These are phyloP conservation scores for Edolisoma coerulescens DNA, from an alignment of 2,113 vertebrate genomes.

Conservation along the genomic window DNA sequence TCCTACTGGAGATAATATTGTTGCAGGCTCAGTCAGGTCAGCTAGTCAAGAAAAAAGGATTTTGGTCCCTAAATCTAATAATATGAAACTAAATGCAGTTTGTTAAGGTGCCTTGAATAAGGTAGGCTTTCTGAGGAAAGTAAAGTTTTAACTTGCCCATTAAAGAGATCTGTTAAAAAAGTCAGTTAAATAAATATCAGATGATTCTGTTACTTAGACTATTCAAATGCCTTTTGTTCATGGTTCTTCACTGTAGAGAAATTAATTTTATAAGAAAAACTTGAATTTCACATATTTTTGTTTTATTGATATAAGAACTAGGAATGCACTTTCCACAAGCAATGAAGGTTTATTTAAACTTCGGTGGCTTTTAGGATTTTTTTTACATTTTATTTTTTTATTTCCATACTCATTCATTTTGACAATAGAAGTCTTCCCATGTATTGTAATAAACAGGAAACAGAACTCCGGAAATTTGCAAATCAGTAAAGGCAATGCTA, in stretches of 20 bases:
- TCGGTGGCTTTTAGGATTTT: rapidly evolving
- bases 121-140: neutral
- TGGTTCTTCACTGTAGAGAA: neutral
- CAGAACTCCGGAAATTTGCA: neutral
- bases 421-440: neutral
- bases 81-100: neutral
- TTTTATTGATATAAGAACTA: neutral
- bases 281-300: neutral
- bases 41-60: neutral
- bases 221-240: neutral
- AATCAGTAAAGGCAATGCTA: neutral
- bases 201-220: neutral
- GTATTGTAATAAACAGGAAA: neutral
- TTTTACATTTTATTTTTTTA: neutral
- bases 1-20: neutral
- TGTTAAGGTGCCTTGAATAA: neutral
- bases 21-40: neutral
- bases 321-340: neutral
- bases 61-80: neutral
- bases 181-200: neutral
- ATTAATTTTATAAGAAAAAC: neutral
- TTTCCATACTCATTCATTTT: neutral
- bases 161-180: neutral
- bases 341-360: neutral
- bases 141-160: neutral